Conservation (phyloP, 53 echinoderm and acorn worm genomes). For the Pentamera pediparva region DNA sequence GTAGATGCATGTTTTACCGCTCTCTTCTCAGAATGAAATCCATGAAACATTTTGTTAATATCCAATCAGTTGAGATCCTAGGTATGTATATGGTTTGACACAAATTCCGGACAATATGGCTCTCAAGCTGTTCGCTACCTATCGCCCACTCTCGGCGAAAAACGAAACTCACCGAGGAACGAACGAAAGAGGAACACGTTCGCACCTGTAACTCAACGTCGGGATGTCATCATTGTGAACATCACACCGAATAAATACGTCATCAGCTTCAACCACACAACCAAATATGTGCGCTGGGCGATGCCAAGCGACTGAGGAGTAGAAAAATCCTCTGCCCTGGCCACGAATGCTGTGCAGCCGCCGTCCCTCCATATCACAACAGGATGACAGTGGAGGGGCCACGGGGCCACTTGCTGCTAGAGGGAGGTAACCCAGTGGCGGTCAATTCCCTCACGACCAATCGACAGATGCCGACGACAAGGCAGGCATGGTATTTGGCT, state of each 20-base stretch:
- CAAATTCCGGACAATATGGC: no score
- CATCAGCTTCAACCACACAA: conserved; percentile 31
- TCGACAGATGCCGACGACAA: conserved; percentile 4
- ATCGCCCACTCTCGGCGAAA: no score
- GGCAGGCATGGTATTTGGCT: neutral
- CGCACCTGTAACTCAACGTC: conserved; percentile 40
- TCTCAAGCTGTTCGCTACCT: no score
- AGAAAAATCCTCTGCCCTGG: neutral
- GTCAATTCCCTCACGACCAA: conserved; percentile 26
- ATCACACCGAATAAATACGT: no score
- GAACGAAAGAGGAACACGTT: conserved; percentile 24
- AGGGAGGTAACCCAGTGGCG: neutral
- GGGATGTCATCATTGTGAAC: conserved; percentile 33
- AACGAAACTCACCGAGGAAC: conserved; percentile 19
- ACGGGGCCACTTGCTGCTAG: neutral
- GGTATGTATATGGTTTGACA: no score
- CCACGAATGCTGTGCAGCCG: conserved; percentile 10
- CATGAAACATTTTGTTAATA: no score
- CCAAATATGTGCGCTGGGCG: conserved; percentile 28
- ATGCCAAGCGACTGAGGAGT: neutral
- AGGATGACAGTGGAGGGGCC: conserved; percentile 15
- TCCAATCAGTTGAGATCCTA: no score
- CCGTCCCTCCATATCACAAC: neutral
- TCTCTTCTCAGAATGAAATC: no score
- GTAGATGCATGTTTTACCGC: no score